phyloP scores from a whole-genome alignment of 1,140 invertebrate species.

The Copidosoma floridanum region DNA sequence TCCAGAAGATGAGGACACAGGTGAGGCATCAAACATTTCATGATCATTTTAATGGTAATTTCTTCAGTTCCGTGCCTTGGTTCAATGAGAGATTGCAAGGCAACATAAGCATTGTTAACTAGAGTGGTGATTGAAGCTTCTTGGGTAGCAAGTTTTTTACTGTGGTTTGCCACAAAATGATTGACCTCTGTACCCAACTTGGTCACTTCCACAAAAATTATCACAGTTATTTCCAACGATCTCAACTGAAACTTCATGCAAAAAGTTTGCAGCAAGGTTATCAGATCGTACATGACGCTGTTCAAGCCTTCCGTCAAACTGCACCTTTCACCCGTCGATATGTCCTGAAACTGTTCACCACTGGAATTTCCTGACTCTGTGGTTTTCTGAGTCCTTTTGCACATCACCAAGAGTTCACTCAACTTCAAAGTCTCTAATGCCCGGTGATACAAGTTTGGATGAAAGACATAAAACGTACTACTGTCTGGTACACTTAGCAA shows the following conservation, averaged over 20 bases:
- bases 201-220: conserved; percentile 55
- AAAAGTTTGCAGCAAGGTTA: conserved; percentile 53
- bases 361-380: conserved; percentile 41
- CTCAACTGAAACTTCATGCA: conserved; percentile 54
- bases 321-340: conserved; percentile 37
- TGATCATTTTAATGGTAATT: conserved; percentile 52
- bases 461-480: conserved; percentile 60
- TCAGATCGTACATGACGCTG: conserved; percentile 51
- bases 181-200: conserved; percentile 50
- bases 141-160: conserved; percentile 5
- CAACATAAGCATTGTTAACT: conserved; percentile 53
- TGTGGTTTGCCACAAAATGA: conserved; percentile 33
- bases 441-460: conserved; percentile 58
- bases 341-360: conserved; percentile 23
- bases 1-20: conserved; percentile 50
- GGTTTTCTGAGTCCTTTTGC: conserved; percentile 30
- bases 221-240: conserved; percentile 55
- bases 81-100: conserved; percentile 53
- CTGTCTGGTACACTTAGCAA: conserved; percentile 59
- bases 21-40: conserved; percentile 55
- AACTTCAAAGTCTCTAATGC: conserved; percentile 57
- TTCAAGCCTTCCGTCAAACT: conserved; percentile 44
- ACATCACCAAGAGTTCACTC: conserved; percentile 35
- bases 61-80: conserved; percentile 54
- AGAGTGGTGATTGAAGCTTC: conserved; percentile 44